Evolutionary conservation across 2,888 invertebrate genomes (phyloP).

Genomic region (Brenthis daphne): DNA sequence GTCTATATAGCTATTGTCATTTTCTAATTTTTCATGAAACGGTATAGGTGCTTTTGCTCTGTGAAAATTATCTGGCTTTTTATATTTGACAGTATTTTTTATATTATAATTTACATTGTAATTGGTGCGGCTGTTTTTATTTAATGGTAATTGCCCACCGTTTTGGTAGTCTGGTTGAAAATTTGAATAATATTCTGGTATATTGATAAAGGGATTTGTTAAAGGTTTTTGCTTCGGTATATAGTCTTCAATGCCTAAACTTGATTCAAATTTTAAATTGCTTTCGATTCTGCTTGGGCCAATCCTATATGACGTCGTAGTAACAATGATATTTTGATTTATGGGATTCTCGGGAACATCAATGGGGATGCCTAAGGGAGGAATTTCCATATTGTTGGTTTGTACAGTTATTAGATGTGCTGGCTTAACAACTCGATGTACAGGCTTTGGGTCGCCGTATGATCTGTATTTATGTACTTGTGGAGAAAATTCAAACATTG

Average conservation of each 20-base stretch:
- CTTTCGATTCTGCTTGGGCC: neutral
- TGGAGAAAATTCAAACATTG: conserved; percentile 27
- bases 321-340: conserved; percentile 61
- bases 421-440: conserved; percentile 14
- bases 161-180: conserved; percentile 23
- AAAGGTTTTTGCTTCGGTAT: conserved; percentile 16
- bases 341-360: conserved; percentile 51
- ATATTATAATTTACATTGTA: conserved; percentile 37
- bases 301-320: conserved; percentile 43
- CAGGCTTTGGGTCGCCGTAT: conserved; percentile 2
- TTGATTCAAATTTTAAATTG: conserved; percentile 4
- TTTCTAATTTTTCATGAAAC: conserved; percentile 63
- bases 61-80: conserved; percentile 17
- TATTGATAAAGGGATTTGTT: conserved; percentile 17
- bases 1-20: conserved; percentile 32
- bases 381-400: conserved; percentile 63
- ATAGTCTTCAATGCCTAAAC: conserved; percentile 6
- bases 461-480: conserved; percentile 38
- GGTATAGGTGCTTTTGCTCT: conserved; percentile 43
- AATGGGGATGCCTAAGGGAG: conserved; percentile 59
- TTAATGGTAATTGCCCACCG: conserved; percentile 30
- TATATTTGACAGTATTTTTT: conserved; percentile 29
- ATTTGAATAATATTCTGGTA: conserved; percentile 16
- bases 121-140: conserved; percentile 29
- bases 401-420: conserved; percentile 57